Percentiles rank a stretch among this genome's conserved stretches.
Conservation (phyloP, 2,888 invertebrate genomes). For the Mesochorus sp. region DNA sequence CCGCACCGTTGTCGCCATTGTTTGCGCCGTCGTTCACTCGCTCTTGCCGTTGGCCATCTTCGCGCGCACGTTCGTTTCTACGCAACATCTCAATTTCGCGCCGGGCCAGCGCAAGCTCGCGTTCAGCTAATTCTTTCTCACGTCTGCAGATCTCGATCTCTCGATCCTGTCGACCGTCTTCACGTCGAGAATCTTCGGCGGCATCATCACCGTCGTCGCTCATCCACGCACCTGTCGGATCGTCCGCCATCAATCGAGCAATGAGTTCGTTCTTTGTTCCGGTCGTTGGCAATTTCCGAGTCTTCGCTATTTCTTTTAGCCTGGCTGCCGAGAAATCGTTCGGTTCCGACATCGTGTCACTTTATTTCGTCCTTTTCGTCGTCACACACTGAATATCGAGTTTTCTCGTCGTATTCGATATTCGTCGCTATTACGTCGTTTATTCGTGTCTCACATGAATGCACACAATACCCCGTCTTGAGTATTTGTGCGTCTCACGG, state of each 20-base stretch:
- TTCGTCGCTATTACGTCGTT: neutral
- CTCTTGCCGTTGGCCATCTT: neutral
- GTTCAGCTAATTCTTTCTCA: conserved; percentile 17
- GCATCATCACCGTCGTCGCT: conserved; percentile 6
- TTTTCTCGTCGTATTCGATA: neutral
- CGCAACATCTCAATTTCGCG: conserved; percentile 12
- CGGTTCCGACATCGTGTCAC: conserved; percentile 5
- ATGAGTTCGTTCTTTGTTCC: conserved; percentile 10
- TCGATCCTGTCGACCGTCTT: neutral
- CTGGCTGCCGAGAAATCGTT: neutral
- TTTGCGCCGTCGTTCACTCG: too few relatives aligned
- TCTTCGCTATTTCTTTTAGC: conserved; percentile 18
- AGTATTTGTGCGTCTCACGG: neutral
- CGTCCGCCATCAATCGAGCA: conserved; percentile 21
- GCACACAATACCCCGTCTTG: neutral
- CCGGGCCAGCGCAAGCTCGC: conserved; percentile 8
- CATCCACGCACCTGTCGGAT: conserved; percentile 31
- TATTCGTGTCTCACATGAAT: neutral
- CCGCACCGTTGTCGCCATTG: neutral
- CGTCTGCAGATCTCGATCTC: neutral
- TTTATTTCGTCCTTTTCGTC: neutral
- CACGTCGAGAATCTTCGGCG: neutral
- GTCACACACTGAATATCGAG: conserved; percentile 4
- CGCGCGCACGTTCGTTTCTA: neutral
- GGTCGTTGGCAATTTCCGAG: conserved; percentile 1